phyloP scores from a whole-genome alignment of 2,888 invertebrate species.

The Cylloceria caligata region DNA sequence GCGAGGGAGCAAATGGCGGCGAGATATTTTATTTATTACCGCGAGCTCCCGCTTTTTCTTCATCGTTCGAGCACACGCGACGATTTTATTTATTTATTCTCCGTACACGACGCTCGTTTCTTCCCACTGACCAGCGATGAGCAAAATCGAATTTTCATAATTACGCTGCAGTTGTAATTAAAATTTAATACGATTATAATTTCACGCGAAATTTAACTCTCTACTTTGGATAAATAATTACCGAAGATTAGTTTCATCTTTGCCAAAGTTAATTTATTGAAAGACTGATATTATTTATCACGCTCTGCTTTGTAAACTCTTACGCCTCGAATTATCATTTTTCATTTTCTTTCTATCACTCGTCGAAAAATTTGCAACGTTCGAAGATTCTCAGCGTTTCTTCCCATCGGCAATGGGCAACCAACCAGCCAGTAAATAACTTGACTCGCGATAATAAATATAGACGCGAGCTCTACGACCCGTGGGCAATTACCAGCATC shows the following conservation, averaged over 20 bases:
- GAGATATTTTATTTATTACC: constrained; percentile 74
- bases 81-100: background rate
- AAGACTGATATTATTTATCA: background rate
- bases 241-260: background rate
- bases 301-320: background rate
- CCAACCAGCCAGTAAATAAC: constrained; percentile 61
- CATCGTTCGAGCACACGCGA: background rate
- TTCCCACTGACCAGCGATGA: background rate
- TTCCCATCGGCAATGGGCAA: background rate
- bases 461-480: constrained; percentile 47
- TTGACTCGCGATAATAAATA: constrained; percentile 67
- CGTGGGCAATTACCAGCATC: constrained; percentile 72
- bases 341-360: constrained; percentile 8
- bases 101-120: background rate
- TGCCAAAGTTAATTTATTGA: background rate
- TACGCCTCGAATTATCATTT: background rate
- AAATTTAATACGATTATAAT: constrained; percentile 30
- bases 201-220: background rate
- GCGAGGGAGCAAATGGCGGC: constrained; percentile 65
- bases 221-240: constrained; percentile 6
- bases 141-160: constrained; percentile 1
- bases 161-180: constrained; percentile 4
- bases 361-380: background rate
- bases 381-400: constrained; percentile 47
- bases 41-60: constrained; percentile 41